Conservation (phyloP, 2,797 vertebrate species). For the Eidolon dupreanum region DNA sequence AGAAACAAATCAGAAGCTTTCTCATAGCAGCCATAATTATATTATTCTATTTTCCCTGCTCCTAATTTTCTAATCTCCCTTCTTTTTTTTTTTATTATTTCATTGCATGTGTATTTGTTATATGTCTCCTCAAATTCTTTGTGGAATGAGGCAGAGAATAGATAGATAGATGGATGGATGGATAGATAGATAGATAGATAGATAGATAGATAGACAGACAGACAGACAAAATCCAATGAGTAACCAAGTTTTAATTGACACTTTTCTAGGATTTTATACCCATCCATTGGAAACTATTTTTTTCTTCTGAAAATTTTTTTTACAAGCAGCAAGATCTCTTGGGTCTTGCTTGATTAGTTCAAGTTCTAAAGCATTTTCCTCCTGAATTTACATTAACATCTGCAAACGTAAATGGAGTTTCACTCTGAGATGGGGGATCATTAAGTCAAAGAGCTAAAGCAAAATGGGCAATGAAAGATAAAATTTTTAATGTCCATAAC, state of each 20-base stretch:
- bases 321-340: slow-evolving; percentile 69
- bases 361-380: slow-evolving; percentile 73
- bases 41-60: neutral
- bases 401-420: slow-evolving; percentile 82
- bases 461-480: slow-evolving; percentile 84
- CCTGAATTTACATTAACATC: slow-evolving; percentile 79
- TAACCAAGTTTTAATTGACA: slow-evolving; percentile 66
- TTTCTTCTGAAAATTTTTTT: slow-evolving; percentile 77
- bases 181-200: neutral
- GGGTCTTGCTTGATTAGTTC: slow-evolving; percentile 79
- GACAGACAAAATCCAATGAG: neutral
- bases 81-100: neutral
- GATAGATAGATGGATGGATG: neutral
- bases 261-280: slow-evolving; percentile 73
- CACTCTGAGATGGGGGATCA: slow-evolving; percentile 79
- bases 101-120: neutral
- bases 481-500: slow-evolving; percentile 80
- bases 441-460: slow-evolving; percentile 84
- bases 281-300: slow-evolving; percentile 72
- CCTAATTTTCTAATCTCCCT: neutral
- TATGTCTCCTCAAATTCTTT: neutral
- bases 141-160: neutral
- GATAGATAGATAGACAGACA: neutral
- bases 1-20: neutral
- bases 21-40: neutral